Evolutionary conservation across 2,113 vertebrate species (phyloP).

Genomic region (Sisor rabdophorus): DNA sequence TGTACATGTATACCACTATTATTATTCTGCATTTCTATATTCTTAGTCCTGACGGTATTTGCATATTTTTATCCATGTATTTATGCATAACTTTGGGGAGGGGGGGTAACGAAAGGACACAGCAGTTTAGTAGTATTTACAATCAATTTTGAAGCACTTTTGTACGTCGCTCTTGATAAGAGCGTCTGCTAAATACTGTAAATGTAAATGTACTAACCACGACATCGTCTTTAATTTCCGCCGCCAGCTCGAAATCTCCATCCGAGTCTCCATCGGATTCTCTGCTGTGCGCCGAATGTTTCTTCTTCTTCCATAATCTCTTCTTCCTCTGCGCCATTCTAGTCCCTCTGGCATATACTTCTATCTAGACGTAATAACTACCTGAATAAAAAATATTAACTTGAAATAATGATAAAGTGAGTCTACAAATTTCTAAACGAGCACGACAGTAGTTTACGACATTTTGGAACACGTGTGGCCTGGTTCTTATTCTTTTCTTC

Average conservation of each 20-base stretch:
- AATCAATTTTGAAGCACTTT: no score
- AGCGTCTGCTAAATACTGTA: no score
- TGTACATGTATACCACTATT: no score
- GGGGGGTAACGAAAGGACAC: no score
- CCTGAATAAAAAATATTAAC: neutral
- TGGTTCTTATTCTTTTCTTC: neutral
- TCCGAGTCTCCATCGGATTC: constrained; percentile 67
- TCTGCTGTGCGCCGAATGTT: constrained; percentile 46
- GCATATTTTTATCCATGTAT: no score
- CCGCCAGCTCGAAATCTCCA: constrained; percentile 64
- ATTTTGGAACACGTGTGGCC: constrained; percentile 66
- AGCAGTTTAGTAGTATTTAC: no score
- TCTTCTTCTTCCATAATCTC: constrained; percentile 67
- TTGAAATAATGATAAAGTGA: neutral
- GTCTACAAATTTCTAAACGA: constrained; percentile 3
- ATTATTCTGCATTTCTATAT: no score
- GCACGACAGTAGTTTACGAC: constrained; percentile 45
- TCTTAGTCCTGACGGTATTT: no score
- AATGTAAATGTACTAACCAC: no score
- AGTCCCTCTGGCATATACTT: neutral
- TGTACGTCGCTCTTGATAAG: no score
- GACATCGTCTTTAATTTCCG: constrained; percentile 64
- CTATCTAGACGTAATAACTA: neutral
- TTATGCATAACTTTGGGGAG: no score
- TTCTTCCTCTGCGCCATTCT: constrained; percentile 73